Percentiles rank a stretch among this genome's conserved stretches.
Conservation (phyloP, 2,888 invertebrate genomes). For the Yponomeuta sedellus region DNA sequence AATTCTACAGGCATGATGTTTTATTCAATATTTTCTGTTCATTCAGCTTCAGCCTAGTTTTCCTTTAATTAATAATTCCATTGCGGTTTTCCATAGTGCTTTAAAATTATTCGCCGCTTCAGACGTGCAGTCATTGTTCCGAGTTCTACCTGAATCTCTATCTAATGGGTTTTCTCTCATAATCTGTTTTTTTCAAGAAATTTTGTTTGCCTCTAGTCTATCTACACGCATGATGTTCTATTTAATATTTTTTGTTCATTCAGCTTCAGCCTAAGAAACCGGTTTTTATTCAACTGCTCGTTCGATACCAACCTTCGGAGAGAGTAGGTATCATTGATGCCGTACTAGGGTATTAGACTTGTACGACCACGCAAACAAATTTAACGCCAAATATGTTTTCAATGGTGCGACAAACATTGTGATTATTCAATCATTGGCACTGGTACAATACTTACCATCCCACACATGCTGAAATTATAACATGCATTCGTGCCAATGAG, state of each 20-base stretch:
- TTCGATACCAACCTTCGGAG: no score
- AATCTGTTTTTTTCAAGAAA: slow-evolving; percentile 1
- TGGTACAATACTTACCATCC: slow-evolving; percentile 43
- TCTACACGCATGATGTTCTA: background rate
- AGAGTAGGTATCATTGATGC: no score
- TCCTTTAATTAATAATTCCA: slow-evolving; percentile 15
- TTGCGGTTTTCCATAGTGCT: slow-evolving; percentile 12
- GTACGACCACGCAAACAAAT: background rate
- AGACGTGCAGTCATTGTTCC: background rate
- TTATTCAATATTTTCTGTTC: no score
- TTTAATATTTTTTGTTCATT: no score
- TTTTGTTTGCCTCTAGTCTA: background rate
- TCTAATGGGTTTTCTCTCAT: background rate
- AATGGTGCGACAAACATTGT: slow-evolving; percentile 22
- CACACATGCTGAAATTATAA: slow-evolving; percentile 60
- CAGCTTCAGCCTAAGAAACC: no score
- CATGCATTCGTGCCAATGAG: slow-evolving; percentile 60
- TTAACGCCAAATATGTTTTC: slow-evolving; percentile 11
- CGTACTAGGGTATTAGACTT: background rate
- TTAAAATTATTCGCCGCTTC: background rate
- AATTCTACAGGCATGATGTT: background rate
- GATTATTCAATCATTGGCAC: slow-evolving; percentile 68
- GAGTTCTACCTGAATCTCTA: background rate
- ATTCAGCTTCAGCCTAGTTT: no score
- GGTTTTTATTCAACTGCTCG: no score